Evolutionary conservation across 2,113 vertebrate species (phyloP).

Genomic region (Pseudorectes ferrugineus): DNA sequence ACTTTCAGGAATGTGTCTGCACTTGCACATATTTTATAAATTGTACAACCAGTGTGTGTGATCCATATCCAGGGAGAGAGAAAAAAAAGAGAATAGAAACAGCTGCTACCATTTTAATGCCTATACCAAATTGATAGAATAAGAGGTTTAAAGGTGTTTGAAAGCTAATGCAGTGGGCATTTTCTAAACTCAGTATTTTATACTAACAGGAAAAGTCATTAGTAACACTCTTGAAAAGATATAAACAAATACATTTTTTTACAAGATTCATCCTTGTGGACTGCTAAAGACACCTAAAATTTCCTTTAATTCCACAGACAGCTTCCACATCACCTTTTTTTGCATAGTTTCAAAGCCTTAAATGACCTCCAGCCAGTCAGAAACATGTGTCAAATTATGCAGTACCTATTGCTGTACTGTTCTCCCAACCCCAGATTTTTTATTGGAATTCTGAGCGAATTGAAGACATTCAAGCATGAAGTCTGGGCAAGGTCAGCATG

Average conservation of each 20-base stretch:
- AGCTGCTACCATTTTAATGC: neutral
- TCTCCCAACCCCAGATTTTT: neutral
- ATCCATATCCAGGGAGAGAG: neutral
- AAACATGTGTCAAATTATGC: neutral
- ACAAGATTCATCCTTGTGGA: neutral
- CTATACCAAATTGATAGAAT: neutral
- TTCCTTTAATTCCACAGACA: neutral
- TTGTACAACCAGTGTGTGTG: rapidly evolving
- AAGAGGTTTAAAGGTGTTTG: neutral
- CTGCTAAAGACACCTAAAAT: neutral
- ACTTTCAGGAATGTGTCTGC: neutral
- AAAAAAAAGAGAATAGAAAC: neutral
- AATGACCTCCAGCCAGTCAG: neutral
- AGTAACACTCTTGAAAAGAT: neutral
- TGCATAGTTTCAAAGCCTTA: neutral
- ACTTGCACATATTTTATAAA: neutral
- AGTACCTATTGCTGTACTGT: neutral
- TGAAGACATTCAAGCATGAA: neutral
- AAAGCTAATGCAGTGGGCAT: neutral
- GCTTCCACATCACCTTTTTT: neutral
- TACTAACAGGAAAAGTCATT: neutral
- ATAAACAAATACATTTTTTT: neutral
- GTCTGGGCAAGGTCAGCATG: neutral
- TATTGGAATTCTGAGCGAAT: neutral
- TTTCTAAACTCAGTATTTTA: neutral